Conservation (phyloP, 2,113 vertebrate genomes). For the Podocnemis expansa region DNA sequence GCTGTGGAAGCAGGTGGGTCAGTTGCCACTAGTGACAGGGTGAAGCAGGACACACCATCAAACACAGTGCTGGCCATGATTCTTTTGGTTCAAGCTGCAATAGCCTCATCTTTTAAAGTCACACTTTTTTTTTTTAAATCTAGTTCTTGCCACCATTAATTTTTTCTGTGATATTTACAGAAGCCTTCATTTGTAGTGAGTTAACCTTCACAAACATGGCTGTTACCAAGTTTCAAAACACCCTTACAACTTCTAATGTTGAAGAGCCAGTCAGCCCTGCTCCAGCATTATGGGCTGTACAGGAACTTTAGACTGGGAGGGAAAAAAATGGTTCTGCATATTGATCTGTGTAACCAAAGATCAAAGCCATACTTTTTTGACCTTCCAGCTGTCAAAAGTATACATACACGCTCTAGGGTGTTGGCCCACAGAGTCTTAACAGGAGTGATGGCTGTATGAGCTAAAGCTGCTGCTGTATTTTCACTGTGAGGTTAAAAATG, state of each 20-base stretch:
- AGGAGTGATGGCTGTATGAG: background rate
- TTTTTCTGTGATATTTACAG: background rate
- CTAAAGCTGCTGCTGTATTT: background rate
- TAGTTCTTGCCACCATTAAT: constrained; percentile 13
- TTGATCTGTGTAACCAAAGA: background rate
- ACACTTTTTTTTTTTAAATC: constrained; percentile 53
- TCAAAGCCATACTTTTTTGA: background rate
- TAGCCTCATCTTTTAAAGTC: constrained; percentile 46
- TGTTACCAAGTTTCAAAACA: background rate
- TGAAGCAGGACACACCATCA: background rate
- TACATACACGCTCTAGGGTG: background rate
- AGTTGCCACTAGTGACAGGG: background rate
- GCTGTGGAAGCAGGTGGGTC: background rate
- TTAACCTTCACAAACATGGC: constrained; percentile 1
- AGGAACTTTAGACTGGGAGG: constrained; percentile 8
- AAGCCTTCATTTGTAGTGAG: background rate
- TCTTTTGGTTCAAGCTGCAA: constrained; percentile 39
- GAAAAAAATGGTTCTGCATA: background rate
- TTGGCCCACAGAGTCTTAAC: constrained; percentile 2
- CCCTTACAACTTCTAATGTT: constrained; percentile 13
- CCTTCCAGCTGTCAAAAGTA: background rate
- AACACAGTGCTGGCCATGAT: background rate
- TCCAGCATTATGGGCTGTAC: background rate
- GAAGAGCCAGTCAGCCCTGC: background rate
- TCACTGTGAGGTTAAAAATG: background rate